Conservation (phyloP, 2,888 invertebrate species). For the Pherbina coryleti region DNA sequence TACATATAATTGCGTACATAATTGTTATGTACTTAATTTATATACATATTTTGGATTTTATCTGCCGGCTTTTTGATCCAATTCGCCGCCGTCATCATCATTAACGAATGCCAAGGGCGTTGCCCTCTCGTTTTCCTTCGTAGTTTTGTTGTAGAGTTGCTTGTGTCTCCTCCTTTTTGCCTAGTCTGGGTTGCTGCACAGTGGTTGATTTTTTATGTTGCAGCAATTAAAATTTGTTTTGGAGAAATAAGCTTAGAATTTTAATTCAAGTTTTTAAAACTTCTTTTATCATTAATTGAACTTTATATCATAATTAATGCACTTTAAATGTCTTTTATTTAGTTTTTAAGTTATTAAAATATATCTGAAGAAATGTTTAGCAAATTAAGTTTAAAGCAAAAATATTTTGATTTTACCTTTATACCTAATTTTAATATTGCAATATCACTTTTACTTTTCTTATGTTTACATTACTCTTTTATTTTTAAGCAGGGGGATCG, state of each 20-base stretch:
- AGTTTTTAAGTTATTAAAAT: no score
- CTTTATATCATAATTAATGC: no score
- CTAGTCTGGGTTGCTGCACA: background rate
- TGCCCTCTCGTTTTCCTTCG: constrained; percentile 47
- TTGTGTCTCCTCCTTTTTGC: background rate
- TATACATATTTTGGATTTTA: background rate
- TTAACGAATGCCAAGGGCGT: constrained; percentile 53
- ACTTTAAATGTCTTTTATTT: no score
- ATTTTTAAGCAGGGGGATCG: no score
- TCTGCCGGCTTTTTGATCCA: constrained; percentile 40
- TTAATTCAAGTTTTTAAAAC: no score
- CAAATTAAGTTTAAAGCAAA: no score
- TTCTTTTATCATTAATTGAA: background rate
- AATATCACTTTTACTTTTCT: no score
- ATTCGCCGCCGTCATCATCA: constrained; percentile 6
- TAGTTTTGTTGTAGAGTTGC: background rate
- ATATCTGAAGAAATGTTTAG: no score
- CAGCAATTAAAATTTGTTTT: background rate
- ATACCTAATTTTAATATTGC: no score
- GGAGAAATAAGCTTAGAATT: background rate
- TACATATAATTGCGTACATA: no score
- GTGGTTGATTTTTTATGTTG: background rate
- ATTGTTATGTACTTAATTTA: background rate
- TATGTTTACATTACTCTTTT: no score
- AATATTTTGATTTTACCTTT: no score